Percentiles rank a stretch among this genome's conserved stretches.
Evolutionary conservation across 2,113 vertebrate species (phyloP).

Genomic region (Gorsachius goisagi): DNA sequence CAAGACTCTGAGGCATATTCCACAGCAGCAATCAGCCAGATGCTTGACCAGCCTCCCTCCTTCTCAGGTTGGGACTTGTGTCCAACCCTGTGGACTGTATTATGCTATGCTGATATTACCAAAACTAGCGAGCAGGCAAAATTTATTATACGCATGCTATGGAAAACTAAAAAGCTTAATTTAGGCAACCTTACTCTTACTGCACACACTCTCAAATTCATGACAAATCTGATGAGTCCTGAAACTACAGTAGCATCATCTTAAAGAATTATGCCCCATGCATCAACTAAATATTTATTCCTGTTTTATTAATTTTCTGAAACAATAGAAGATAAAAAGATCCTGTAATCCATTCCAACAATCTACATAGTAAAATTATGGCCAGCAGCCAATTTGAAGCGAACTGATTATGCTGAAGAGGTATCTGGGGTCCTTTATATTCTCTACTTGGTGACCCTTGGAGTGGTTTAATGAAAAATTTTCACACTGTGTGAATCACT

Average conservation of each 20-base stretch:
- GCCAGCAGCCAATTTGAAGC: conserved; percentile 27
- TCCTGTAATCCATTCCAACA: conserved; percentile 16
- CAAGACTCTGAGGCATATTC: background rate
- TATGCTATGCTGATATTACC: background rate
- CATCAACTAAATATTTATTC: conserved; percentile 53
- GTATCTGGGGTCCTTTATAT: conserved; percentile 25
- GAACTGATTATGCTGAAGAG: conserved; percentile 52
- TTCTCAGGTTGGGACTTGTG: background rate
- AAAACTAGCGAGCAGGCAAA: background rate
- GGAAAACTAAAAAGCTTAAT: background rate
- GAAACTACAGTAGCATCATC: background rate
- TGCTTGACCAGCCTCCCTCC: background rate
- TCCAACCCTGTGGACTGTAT: background rate
- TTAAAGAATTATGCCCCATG: conserved; percentile 39
- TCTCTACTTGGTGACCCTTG: conserved; percentile 48
- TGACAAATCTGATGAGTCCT: background rate
- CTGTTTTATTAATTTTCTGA: conserved; percentile 54
- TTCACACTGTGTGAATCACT: conserved; percentile 45
- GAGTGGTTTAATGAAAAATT: conserved; percentile 67
- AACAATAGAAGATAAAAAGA: conserved; percentile 46
- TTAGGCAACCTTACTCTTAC: background rate
- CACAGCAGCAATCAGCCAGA: background rate
- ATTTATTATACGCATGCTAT: background rate
- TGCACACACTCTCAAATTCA: background rate
- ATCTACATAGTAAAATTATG: conserved; percentile 9